Percentiles rank a stretch among this genome's conserved stretches.
phyloP scores from a whole-genome alignment of 2,888 invertebrate species.

The Epicampocera succincta region DNA sequence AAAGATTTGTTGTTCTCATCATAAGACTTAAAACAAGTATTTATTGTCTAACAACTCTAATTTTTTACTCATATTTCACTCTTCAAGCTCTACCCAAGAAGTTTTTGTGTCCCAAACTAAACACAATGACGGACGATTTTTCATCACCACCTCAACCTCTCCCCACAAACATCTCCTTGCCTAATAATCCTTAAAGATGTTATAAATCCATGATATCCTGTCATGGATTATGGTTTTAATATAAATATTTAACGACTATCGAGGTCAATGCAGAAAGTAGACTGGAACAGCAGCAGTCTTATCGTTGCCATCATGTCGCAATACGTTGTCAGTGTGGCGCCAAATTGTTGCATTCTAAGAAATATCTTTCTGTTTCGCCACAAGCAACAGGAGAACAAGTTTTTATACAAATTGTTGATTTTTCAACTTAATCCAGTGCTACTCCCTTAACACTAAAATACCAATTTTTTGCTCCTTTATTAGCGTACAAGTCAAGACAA shows the following conservation, averaged over 20 bases:
- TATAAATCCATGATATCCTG: constrained; percentile 32
- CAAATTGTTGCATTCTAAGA: constrained; percentile 43
- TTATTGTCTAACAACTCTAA: no score
- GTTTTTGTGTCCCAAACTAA: background rate
- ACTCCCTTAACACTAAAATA: constrained; percentile 20
- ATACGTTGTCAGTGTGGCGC: constrained; percentile 21
- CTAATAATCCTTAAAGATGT: constrained; percentile 37
- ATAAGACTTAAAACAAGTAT: no score
- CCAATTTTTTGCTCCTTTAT: background rate
- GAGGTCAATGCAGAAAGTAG: background rate
- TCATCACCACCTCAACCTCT: background rate
- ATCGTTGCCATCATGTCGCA: constrained; percentile 14
- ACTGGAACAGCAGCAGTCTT: constrained; percentile 11
- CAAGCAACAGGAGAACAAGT: constrained; percentile 28
- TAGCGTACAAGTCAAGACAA: background rate
- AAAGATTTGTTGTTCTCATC: no score
- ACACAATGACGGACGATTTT: constrained; percentile 11
- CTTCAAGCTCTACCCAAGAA: no score
- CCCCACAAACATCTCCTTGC: background rate
- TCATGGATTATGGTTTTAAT: constrained; percentile 44
- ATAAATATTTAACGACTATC: constrained; percentile 46
- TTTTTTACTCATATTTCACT: no score
- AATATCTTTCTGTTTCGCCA: constrained; percentile 4
- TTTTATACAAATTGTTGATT: constrained; percentile 41
- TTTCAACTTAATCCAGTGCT: constrained; percentile 29